Conservation (phyloP, 2,888 invertebrate genomes). For the Didymodactylos carnosus region DNA sequence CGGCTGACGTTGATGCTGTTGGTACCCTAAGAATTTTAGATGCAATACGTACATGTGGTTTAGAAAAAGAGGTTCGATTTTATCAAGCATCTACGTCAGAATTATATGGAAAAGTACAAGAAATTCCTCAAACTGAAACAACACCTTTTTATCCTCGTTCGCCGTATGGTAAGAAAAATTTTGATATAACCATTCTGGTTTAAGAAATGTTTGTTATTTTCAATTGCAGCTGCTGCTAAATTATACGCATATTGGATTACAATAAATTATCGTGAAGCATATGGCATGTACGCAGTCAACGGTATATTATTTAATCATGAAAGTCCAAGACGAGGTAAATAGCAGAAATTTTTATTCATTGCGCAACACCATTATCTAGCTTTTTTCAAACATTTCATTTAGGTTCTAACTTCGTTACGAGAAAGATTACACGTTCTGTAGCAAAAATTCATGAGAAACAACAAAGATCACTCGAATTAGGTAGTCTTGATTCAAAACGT, state of each 20-base stretch:
- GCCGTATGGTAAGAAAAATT: slow-evolving; percentile 28
- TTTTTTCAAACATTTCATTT: too few relatives aligned
- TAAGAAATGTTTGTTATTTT: too few relatives aligned
- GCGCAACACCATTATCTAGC: too few relatives aligned
- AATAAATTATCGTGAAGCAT: slow-evolving; percentile 34
- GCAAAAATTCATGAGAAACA: slow-evolving; percentile 80
- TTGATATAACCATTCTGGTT: neutral
- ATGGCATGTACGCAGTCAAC: slow-evolving; percentile 33
- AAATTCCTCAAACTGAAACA: slow-evolving; percentile 34
- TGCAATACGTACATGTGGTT: slow-evolving; percentile 31
- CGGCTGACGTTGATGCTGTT: slow-evolving; percentile 53
- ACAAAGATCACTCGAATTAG: slow-evolving; percentile 63
- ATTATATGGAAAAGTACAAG: slow-evolving; percentile 34
- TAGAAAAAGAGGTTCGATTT: slow-evolving; percentile 19
- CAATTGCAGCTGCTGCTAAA: slow-evolving; percentile 29
- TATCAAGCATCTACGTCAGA: slow-evolving; percentile 32
- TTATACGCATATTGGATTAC: slow-evolving; percentile 35
- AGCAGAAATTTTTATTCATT: neutral
- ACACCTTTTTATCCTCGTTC: slow-evolving; percentile 36
- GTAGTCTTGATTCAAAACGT: slow-evolving; percentile 76
- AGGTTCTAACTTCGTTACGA: slow-evolving; percentile 79
- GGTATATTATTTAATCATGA: slow-evolving; percentile 36
- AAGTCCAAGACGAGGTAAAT: slow-evolving; percentile 29
- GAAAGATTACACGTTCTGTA: slow-evolving; percentile 88
- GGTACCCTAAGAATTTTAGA: slow-evolving; percentile 32